These are phyloP conservation scores for Caenorhabditis wallacei DNA, from an alignment of 2,888 invertebrate genomes.

Conservation along the genomic window DNA sequence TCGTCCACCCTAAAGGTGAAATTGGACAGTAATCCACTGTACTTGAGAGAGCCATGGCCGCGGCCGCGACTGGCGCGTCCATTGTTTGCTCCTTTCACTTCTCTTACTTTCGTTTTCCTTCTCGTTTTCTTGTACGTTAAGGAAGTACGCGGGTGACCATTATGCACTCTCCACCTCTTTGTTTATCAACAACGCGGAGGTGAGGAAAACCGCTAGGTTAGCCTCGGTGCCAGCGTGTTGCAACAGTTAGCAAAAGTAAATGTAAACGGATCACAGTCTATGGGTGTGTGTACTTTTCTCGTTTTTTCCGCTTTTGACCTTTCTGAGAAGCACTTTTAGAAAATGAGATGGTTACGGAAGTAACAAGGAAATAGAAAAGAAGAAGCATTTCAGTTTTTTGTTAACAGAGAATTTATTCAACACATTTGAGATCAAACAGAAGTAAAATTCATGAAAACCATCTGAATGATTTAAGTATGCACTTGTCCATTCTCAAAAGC, in stretches of 20 bases:
- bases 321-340: constrained; percentile 40
- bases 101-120: constrained; percentile 29
- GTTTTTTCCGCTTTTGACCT: constrained; percentile 29
- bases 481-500: constrained; percentile 51
- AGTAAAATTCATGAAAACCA: constrained; percentile 21
- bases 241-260: constrained; percentile 38
- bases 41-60: constrained; percentile 54
- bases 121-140: constrained; percentile 43
- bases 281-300: constrained; percentile 36
- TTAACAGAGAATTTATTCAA: constrained; percentile 56
- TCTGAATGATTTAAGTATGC: constrained; percentile 17
- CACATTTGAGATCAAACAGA: constrained; percentile 22
- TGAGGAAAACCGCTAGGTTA: constrained; percentile 38
- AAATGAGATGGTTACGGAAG: constrained; percentile 15
- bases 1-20: constrained; percentile 27
- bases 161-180: constrained; percentile 25
- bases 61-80: constrained; percentile 61
- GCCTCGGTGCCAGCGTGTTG: constrained; percentile 42
- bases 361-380: not conserved
- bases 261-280: constrained; percentile 11
- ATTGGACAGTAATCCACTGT: constrained; percentile 63
- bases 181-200: constrained; percentile 42
- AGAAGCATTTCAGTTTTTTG: not conserved
- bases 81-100: constrained; percentile 43
- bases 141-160: constrained; percentile 49